phyloP scores from a whole-genome alignment of 2,113 vertebrate species.

The Phaethornis superciliosus region DNA sequence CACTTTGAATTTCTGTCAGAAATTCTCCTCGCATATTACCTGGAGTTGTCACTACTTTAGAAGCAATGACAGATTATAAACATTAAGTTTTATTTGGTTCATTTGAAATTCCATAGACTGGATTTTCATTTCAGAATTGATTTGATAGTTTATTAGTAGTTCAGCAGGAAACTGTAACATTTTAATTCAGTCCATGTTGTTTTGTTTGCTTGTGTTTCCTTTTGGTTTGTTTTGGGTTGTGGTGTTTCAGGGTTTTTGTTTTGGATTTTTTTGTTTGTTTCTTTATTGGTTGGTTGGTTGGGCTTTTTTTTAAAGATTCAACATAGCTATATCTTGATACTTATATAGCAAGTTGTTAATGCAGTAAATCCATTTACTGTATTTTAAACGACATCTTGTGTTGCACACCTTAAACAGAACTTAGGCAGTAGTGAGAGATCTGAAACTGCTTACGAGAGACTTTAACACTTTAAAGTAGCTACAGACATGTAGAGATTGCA shows the following conservation, averaged over 20 bases:
- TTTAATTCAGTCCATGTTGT: not conserved
- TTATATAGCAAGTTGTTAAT: not conserved
- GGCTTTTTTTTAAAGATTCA: not conserved
- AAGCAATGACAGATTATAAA: not conserved
- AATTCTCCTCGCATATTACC: not conserved
- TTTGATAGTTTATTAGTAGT: not conserved
- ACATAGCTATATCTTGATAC: not conserved
- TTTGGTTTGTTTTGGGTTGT: no score
- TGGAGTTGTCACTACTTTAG: not conserved
- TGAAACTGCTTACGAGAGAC: not conserved
- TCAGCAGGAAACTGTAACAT: not conserved
- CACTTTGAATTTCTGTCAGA: not conserved
- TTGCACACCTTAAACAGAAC: not conserved
- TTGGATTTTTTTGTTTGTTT: no score
- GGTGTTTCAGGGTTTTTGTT: no score
- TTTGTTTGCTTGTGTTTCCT: not conserved
- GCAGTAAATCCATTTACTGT: not conserved
- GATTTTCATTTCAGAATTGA: not conserved
- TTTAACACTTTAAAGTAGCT: not conserved
- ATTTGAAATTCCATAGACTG: not conserved
- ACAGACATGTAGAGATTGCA: not conserved
- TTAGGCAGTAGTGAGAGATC: not conserved
- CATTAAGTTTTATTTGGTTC: not conserved
- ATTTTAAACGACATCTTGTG: not conserved
- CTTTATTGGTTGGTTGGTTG: no score